These are phyloP conservation scores for Drosophila pandora DNA, from an alignment of 1,140 invertebrate species.

Conservation along the genomic window DNA sequence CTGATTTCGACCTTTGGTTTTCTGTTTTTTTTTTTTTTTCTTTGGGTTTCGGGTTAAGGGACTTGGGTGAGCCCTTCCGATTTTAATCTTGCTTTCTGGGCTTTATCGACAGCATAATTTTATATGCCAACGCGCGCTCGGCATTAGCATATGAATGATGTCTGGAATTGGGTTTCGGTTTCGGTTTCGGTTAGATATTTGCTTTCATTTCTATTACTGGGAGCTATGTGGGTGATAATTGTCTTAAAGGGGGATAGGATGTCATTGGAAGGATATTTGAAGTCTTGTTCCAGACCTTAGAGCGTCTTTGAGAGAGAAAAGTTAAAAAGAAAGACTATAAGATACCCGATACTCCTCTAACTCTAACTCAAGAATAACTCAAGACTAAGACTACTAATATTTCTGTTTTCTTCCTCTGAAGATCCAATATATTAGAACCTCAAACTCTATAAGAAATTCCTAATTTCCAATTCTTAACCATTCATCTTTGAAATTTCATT, in stretches of 20 bases:
- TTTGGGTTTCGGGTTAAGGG: neutral
- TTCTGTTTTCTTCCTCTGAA: too few relatives aligned
- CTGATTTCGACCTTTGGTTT: conserved; percentile 19
- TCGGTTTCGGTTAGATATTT: conserved; percentile 3
- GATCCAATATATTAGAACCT: neutral
- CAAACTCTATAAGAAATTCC: neutral
- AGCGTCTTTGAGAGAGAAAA: too few relatives aligned
- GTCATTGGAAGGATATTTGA: too few relatives aligned
- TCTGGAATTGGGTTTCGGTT: neutral
- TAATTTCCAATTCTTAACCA: neutral
- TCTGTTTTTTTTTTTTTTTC: conserved; percentile 23
- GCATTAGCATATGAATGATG: conserved; percentile 64
- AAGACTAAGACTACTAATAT: too few relatives aligned
- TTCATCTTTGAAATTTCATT: neutral
- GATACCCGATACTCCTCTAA: neutral
- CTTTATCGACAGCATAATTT: conserved; percentile 50
- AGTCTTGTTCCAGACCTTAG: too few relatives aligned
- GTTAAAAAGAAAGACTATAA: too few relatives aligned
- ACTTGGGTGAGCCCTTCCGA: conserved; percentile 1
- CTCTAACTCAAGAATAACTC: neutral
- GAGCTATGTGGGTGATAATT: conserved; percentile 22
- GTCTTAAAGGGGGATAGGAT: neutral
- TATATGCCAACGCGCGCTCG: conserved; percentile 46
- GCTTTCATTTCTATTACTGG: neutral
- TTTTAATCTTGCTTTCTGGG: conserved; percentile 19